Conservation (phyloP, 1,140 invertebrate genomes). For the Drosophila sechellia region DNA sequence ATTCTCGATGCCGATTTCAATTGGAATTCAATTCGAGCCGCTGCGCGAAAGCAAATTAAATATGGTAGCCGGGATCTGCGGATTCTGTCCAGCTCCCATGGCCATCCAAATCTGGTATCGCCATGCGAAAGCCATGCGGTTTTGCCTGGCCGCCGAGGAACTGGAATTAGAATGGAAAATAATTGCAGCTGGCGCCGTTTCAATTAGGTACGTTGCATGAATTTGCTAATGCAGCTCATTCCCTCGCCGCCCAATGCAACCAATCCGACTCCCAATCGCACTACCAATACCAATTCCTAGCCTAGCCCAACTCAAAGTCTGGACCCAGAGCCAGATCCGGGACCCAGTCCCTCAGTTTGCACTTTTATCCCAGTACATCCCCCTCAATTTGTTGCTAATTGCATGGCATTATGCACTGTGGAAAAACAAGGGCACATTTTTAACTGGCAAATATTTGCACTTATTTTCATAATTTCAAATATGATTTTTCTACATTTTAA, state of each 20-base stretch:
- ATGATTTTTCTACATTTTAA: too few species aligned
- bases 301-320: not conserved
- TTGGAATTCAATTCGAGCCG: conserved; percentile 68
- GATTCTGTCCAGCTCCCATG: conserved; percentile 2
- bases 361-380: conserved; percentile 19
- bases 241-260: conserved; percentile 11
- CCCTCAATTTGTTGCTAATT: conserved; percentile 47
- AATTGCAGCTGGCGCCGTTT: conserved; percentile 76
- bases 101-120: not conserved
- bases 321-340: conserved; percentile 4
- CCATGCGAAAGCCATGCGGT: conserved; percentile 14
- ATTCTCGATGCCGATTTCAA: conserved; percentile 35
- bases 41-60: conserved; percentile 55
- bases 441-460: too few species aligned
- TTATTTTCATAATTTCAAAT: too few species aligned
- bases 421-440: not conserved
- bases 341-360: not conserved
- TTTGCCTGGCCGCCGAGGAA: conserved; percentile 36
- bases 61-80: conserved; percentile 10
- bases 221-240: conserved; percentile 58
- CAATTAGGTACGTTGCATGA: conserved; percentile 67
- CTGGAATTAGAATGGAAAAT: conserved; percentile 77
- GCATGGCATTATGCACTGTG: conserved; percentile 19
- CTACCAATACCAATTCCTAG: not conserved
- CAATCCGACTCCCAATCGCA: not conserved